Percentiles rank a stretch among this genome's conserved stretches.
These are phyloP conservation scores for Zosterops pallidus DNA, from an alignment of 2,113 vertebrate species.

Conservation along the genomic window DNA sequence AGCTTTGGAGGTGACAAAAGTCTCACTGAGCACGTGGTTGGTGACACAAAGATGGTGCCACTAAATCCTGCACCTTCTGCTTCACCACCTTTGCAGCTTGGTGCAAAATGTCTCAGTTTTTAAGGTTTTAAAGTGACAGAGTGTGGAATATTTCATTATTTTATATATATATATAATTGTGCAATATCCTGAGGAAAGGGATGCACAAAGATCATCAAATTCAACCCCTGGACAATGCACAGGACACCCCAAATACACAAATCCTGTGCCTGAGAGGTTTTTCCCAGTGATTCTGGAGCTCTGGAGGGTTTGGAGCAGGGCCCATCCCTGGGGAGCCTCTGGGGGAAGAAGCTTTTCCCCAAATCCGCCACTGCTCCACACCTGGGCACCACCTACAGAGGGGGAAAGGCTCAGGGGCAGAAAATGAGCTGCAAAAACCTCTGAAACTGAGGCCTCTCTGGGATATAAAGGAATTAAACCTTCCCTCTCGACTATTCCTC, in stretches of 20 bases:
- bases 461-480: rapidly evolving
- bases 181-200: neutral
- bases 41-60: neutral
- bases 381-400: neutral
- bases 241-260: neutral
- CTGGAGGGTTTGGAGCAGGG: neutral
- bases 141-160: rapidly evolving
- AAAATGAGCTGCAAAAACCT: neutral
- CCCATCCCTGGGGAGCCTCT: neutral
- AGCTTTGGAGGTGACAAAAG: neutral
- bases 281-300: neutral
- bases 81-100: neutral
- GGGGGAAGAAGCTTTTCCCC: neutral
- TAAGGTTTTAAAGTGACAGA: no score
- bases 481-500: neutral
- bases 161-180: no score
- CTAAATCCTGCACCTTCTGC: neutral
- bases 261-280: rapidly evolving
- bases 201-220: rapidly evolving
- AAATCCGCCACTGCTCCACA: neutral
- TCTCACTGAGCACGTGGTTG: neutral
- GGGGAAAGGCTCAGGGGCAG: neutral
- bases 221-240: neutral
- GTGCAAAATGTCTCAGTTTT: neutral
- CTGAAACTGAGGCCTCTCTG: rapidly evolving